These are phyloP conservation scores for Acropternis orthonyx DNA, from an alignment of 2,797 vertebrate species.

Conservation along the genomic window DNA sequence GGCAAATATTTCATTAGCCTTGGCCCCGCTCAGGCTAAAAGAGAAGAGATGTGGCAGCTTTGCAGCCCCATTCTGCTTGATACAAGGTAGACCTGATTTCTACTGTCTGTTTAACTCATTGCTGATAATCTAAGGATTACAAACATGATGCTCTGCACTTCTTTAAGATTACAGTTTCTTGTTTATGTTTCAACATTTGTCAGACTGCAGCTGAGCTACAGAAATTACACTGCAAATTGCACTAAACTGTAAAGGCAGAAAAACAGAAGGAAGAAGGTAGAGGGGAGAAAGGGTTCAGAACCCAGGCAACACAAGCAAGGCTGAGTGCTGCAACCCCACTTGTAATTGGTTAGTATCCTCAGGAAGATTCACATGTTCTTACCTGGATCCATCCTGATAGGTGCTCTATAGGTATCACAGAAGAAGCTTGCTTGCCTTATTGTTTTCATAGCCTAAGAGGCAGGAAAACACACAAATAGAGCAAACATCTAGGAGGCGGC, in stretches of 20 bases:
- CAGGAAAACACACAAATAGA: neutral
- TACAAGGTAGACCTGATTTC: neutral
- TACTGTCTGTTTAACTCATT: neutral
- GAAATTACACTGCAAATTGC: neutral
- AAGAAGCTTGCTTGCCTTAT: neutral
- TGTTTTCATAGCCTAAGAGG: neutral
- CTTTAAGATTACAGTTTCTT: neutral
- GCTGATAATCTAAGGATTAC: neutral
- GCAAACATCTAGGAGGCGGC: neutral
- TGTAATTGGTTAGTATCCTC: neutral
- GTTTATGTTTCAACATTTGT: neutral
- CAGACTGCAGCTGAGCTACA: neutral
- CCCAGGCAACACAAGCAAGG: neutral
- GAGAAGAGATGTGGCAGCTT: neutral
- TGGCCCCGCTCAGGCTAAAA: neutral
- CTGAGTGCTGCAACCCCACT: neutral
- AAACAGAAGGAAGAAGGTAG: neutral
- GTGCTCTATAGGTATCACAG: neutral
- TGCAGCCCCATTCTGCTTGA: neutral
- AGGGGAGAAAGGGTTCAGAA: neutral
- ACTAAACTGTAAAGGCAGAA: neutral
- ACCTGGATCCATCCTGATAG: neutral
- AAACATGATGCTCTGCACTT: neutral
- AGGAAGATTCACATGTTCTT: neutral
- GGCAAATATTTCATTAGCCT: neutral